Base-by-base conservation (phyloP, 1,140 invertebrate genomes). In the Drosophila lowei region DNA sequence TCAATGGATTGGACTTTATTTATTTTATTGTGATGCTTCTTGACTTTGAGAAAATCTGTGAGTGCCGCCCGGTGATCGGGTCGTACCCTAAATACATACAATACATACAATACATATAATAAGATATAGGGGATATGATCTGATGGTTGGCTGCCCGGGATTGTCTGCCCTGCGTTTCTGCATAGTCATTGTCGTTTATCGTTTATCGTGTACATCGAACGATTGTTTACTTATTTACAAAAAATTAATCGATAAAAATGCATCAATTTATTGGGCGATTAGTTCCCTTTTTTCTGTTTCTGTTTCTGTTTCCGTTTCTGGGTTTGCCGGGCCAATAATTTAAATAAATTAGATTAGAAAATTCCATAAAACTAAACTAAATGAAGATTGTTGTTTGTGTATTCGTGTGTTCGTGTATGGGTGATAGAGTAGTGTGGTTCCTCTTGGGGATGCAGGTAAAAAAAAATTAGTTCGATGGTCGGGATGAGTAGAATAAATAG, bases 341-440 rank as follows among this genome's bases (percentile, higher is more conserved):
- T 79, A 76, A 89, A 88, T 88, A 89, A 83, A 89, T 88, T 77
- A 77, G 73, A 89, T 88, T 77, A 77, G 73, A 89, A 84, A 79
- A 89, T 86, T 88, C 74, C 58, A 81, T 88, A 89, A 74, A 84
- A 79, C 84, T 89, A 89, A 64, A 60, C 85, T 89, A 79, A 62
- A 81, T 74, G 61, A 76, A 83, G 65, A 57, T 56, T 73, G n/a
- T 53, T 65, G 21, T 55, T 64, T 43, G 16, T 49, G 54, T 49
- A 5, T 8, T 25, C 58, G 44, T 62, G 18, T 58, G 8, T 41
- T 53, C 46, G 57, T 48, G 47, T 28, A 46, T 25, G 23, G 23
- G 23, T 25, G 23, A 25, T 5, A 25, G 23, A 25, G 23, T 18
- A 18, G 57, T 38, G 41, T 56, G 6, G 30, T 9, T 34, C 9